Evolutionary conservation across 2,797 vertebrate genomes (phyloP), one percentile per base, ranked within the genome.

Genomic region (Oophaga sylvatica): DNA sequence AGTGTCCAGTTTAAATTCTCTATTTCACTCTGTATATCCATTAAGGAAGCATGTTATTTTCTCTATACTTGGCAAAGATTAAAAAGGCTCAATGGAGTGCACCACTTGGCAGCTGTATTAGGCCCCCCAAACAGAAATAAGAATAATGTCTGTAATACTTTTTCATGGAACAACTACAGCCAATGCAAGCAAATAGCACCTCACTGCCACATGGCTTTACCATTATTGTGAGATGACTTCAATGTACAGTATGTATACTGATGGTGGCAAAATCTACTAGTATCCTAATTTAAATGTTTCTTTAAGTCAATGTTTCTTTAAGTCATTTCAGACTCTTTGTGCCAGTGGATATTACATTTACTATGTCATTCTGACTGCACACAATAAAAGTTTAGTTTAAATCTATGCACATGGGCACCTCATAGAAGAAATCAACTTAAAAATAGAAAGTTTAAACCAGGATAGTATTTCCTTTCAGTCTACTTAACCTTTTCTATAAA

Each of bases 41-140:
- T 86, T 89, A 89, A 89, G 87, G 87, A 89, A 86, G 53, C 60
- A 31, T 57, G 83, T 86, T 79, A 83, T 75, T 82, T 86, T 85
- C 73, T 77, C 73, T 86, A 31, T 83, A 79, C 80, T 81, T 86
- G 84, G 88, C 88, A 89, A 22, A 71, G 48, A 89, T 86, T 86
- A 83, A 89, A 89, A 79, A 67, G 67, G 71, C 73, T 86, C 80
- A 86, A 41, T 71, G 57, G 59, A 81, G 80, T 81, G 71, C 73
- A 83, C 62, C 70, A 19, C 73, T 86, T 89, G 88, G 84, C 88
- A 86, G 87, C 62, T 77, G 62, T 76, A 41, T 68, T 68, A 31
- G 87, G 84, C 83, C 88, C 84, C 88, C 80, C 88, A 86, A 86
- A 83, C 60, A 77, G 80, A 89, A 78, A 79, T 63, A 78, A 31